Evolutionary conservation across 1,140 invertebrate genomes (phyloP).

Genomic region (Marisa cornuarietis): DNA sequence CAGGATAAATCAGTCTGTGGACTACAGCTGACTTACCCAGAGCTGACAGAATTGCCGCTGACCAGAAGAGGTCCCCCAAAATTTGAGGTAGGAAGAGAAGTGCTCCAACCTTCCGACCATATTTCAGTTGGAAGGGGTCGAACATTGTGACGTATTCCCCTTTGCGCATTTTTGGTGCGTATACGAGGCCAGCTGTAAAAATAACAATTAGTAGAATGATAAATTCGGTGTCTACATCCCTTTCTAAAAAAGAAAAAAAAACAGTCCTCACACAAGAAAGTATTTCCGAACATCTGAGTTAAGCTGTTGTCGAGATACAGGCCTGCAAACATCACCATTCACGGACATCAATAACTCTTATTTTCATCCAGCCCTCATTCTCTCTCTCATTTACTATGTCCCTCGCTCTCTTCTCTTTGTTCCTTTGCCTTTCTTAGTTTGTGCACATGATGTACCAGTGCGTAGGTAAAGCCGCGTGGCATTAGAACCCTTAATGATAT

Average conservation of each 20-base stretch:
- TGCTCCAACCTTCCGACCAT: slow-evolving; percentile 45
- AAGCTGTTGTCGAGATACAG: too few species aligned
- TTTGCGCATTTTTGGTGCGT: slow-evolving; percentile 47
- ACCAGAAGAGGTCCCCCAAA: slow-evolving; percentile 53
- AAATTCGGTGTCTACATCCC: too few species aligned
- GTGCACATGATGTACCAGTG: neutral
- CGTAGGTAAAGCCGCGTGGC: neutral
- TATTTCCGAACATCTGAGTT: too few species aligned
- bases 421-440: neutral
- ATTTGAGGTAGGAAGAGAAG: slow-evolving; percentile 49
- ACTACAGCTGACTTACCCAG: slow-evolving; percentile 37
- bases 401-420: neutral
- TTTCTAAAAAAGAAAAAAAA: too few species aligned
- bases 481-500: too few species aligned
- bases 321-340: too few species aligned
- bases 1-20: too few species aligned
- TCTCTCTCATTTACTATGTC: too few species aligned
- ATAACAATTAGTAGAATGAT: neutral
- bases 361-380: too few species aligned
- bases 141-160: slow-evolving; percentile 52
- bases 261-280: too few species aligned
- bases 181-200: slow-evolving; percentile 37
- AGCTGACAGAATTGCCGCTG: slow-evolving; percentile 50
- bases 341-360: too few species aligned
- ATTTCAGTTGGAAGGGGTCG: slow-evolving; percentile 52